Percentiles rank a stretch among this genome's conserved stretches.
Conservation (phyloP, 2,797 vertebrate species). For the Diplodus sargus region DNA sequence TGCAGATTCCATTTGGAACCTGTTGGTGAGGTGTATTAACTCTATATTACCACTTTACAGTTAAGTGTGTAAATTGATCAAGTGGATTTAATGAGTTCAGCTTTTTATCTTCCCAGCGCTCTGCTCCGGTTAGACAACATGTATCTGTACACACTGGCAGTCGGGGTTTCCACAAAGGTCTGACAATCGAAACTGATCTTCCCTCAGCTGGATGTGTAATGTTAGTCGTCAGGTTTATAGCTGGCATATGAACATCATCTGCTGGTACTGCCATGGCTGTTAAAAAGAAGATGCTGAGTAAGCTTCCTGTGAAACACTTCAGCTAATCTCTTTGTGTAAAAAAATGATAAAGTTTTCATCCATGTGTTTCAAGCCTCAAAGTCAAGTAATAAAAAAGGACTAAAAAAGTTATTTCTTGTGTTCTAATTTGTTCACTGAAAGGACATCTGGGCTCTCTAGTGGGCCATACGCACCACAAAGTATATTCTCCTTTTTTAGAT, state of each 20-base stretch:
- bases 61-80: slow-evolving; percentile 51
- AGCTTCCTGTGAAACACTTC: neutral
- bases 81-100: slow-evolving; percentile 52
- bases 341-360: neutral
- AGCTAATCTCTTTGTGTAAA: neutral
- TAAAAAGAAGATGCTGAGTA: too few relatives aligned
- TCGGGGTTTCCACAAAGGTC: neutral
- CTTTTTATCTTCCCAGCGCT: slow-evolving; percentile 21
- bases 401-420: too few relatives aligned
- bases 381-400: neutral
- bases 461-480: too few relatives aligned
- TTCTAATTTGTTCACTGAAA: too few relatives aligned
- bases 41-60: slow-evolving; percentile 55
- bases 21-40: slow-evolving; percentile 55
- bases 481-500: too few relatives aligned
- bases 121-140: slow-evolving; percentile 16
- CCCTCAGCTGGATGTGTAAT: slow-evolving; percentile 6
- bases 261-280: slow-evolving; percentile 1
- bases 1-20: slow-evolving; percentile 49
- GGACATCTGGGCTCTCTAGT: too few relatives aligned
- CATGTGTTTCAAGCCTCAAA: neutral
- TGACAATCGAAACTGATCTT: slow-evolving; percentile 6
- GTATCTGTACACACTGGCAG: slow-evolving; percentile 11
- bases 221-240: slow-evolving; percentile 14
- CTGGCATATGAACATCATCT: neutral